Base-by-base conservation (phyloP, 2,888 invertebrate species). In the Pseudeuparius sepicola region DNA sequence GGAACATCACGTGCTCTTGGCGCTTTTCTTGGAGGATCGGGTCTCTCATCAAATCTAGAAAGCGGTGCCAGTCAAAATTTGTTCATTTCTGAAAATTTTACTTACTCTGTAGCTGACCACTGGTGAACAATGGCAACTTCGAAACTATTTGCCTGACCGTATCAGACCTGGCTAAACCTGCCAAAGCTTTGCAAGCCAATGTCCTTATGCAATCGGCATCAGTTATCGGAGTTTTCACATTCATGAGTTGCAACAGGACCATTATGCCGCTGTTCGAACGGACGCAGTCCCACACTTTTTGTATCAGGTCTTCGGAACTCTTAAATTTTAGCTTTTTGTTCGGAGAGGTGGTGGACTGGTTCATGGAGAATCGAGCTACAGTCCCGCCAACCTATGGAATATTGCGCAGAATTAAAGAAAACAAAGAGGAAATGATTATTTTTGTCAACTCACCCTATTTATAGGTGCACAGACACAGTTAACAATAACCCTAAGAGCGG, bases 21-120 rank as follows among this genome's bases (percentile, higher is more conserved):
- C 93, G 72, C 61, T 93, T 94, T 63, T 98, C 97, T 65, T 94
- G 93, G 1, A 96, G 69, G 41, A 98, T 89, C 7, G 97, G 97
- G 62, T 96, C 94, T 34, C 89, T 81, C 88, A 96, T 94, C 35
- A 97, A 64, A 45, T 74, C 84, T 84, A 65, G n/a, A 43, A 43
- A 33, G 11, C 6, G 32, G 36, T 17, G 27, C 9, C 14, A 18
- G 20, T 14, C 13, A 23, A 10, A 13, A 10, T 14, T 16, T 13
- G 15, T 32, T 24, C n/a, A n/a, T n/a, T n/a, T n/a, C n/a, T n/a
- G n/a, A n/a, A 31, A 37, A 31, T 25, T 7, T 12, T 35, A 61
- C 64, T 60, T 60, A 75, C 85, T 75, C 64, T 94, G 93, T 52
- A 97, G 73, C 59, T 90, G 89, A 9, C 92, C 92, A 52, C 82